A percentile compares a stretch with the other conserved stretches of the same genome.
Conservation (phyloP, 2,888 invertebrate genomes). For the Macrosoma leucophasiata region DNA sequence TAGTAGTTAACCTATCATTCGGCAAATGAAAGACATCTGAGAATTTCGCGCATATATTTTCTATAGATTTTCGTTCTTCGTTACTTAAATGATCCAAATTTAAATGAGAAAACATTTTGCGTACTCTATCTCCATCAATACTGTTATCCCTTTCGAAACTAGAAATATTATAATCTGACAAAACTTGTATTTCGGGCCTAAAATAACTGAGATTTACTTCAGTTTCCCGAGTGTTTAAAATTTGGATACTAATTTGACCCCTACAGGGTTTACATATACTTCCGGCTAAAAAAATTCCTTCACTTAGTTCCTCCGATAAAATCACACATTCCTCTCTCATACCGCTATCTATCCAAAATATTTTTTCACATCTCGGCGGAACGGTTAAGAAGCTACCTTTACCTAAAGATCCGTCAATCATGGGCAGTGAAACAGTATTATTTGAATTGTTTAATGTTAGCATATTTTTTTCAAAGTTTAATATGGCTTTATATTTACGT, state of each 20-base stretch:
- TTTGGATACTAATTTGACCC: neutral
- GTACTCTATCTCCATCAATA: constrained; percentile 6
- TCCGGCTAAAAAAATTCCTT: neutral
- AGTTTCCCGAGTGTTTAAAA: constrained; percentile 1
- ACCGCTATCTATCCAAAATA: too few species aligned
- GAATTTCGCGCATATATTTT: constrained; percentile 18
- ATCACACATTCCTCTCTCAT: constrained; percentile 1
- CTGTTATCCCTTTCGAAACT: constrained; percentile 1
- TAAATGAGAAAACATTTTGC: constrained; percentile 7
- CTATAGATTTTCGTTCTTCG: constrained; percentile 8
- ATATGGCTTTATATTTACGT: neutral
- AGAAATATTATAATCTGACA: constrained; percentile 12
- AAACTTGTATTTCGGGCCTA: neutral
- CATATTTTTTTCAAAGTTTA: constrained; percentile 4
- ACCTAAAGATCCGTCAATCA: neutral
- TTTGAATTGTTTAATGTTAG: neutral
- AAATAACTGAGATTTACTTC: neutral
- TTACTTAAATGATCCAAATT: constrained; percentile 10
- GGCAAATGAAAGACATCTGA: constrained; percentile 18
- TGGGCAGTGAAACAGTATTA: neutral
- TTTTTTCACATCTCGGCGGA: neutral
- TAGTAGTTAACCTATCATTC: constrained; percentile 16
- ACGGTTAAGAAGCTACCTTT: neutral
- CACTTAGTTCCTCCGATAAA: neutral
- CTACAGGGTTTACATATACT: neutral